These are phyloP conservation scores for Penaeus monodon DNA, from an alignment of 2,888 invertebrate species.

Conservation along the genomic window DNA sequence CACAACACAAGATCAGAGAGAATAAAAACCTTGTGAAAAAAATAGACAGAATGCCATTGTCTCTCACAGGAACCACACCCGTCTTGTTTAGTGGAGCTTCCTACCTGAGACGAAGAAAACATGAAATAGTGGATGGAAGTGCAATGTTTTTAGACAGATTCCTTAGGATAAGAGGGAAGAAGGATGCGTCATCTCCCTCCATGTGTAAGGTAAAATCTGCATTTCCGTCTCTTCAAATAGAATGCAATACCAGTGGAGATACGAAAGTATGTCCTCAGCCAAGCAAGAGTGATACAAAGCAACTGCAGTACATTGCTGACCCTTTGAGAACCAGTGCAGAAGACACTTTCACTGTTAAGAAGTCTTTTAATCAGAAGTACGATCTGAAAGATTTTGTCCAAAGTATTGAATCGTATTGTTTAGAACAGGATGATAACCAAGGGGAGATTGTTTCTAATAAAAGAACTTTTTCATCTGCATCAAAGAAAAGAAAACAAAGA, in stretches of 20 bases:
- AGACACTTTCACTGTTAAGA: background rate
- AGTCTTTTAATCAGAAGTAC: background rate
- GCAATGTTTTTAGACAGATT: background rate
- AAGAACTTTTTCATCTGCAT: background rate
- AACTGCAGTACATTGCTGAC: background rate
- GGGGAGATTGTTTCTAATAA: background rate
- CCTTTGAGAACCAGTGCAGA: background rate
- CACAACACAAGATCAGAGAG: too few species aligned
- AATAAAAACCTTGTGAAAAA: too few species aligned
- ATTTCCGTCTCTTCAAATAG: too few species aligned
- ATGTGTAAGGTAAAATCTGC: too few species aligned
- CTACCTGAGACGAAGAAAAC: background rate
- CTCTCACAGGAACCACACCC: background rate
- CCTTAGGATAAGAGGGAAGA: background rate
- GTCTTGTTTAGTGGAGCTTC: conserved; percentile 14
- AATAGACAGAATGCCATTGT: too few species aligned
- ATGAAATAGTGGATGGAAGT: background rate
- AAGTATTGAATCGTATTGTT: background rate
- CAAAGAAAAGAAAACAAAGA: background rate
- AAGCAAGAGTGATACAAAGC: background rate
- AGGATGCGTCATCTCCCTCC: background rate
- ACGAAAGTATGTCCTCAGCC: too few species aligned
- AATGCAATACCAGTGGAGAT: too few species aligned
- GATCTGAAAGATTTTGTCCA: conserved; percentile 8
- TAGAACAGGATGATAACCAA: background rate